Base-by-base conservation (phyloP, 1,140 invertebrate species). In the Platyscapa corneri region DNA sequence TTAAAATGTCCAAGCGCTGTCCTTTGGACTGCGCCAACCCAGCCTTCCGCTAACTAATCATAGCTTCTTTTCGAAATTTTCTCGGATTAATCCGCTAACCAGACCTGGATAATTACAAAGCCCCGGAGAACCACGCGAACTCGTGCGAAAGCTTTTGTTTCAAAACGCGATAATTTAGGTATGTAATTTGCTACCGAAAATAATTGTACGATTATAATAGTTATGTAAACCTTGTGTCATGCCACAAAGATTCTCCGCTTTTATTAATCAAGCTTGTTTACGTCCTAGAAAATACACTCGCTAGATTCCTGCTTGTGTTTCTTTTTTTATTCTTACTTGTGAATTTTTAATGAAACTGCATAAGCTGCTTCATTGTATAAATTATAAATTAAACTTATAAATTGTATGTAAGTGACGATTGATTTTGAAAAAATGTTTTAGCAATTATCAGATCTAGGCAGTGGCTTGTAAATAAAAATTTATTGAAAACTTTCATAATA, bases 181-280 rank as follows among this genome's bases (percentile, higher is more conserved):
- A 27, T 10, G 27, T 6, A 27, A 27, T 60, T 0, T 6, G 14
- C 14, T 60, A 60, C 56, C 53, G 23, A 60, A 60, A 60, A 60
- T 14, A 27, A 60, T 60, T 27, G 56, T 27, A 6, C 56, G 75
- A 86, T 83, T 46, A 20, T 65, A 76, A 67, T 34, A 67, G 30
- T 67, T 34, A 34, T 34, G 30, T 67, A 67, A 67, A 67, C 32
- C 64, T 14, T 67, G 14, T 32, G 30, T 18, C 64, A 34, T 8
- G n/a, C 64, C 32, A 34, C 30, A 12, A 67, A 67, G 32, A 14
- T 3, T 67, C 64, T 18, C 42, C 70, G 34, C 37, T 42, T 74
- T 74, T 74, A 42, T 39, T 37, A 34, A 18, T 34, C 67, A 16
- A 64, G n/a, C 32, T 32, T 67, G n/a, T 67, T 32, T 67, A 32